Evolutionary conservation across 2,888 invertebrate species (phyloP).

Genomic region (Diadegma fenestrale): DNA sequence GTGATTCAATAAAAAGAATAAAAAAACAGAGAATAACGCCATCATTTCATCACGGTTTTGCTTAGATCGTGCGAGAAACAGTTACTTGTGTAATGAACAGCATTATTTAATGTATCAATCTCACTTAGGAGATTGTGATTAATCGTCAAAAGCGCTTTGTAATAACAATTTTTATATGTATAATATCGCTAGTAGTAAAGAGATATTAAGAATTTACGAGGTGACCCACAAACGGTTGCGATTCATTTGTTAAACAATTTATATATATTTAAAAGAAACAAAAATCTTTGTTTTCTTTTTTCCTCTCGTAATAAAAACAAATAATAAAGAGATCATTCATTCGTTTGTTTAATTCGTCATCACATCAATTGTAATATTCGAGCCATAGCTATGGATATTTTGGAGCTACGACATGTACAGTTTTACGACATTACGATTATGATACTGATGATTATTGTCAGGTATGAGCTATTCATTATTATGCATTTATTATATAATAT

Average conservation of each 20-base stretch:
- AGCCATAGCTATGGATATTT: slow-evolving; percentile 62
- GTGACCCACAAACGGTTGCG: slow-evolving; percentile 57
- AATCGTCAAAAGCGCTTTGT: slow-evolving; percentile 72
- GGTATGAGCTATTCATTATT: slow-evolving; percentile 75
- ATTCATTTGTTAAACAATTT: slow-evolving; percentile 70
- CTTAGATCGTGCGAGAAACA: slow-evolving; percentile 64
- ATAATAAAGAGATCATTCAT: slow-evolving; percentile 40
- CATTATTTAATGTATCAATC: slow-evolving; percentile 59
- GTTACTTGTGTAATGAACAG: slow-evolving; percentile 62
- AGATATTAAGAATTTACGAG: slow-evolving; percentile 54
- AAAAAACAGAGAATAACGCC: slow-evolving; percentile 32
- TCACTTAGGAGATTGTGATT: slow-evolving; percentile 63
- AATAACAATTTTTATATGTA: slow-evolving; percentile 74
- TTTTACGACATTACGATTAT: slow-evolving; percentile 73
- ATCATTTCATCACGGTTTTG: slow-evolving; percentile 60
- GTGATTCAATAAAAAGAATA: slow-evolving; percentile 66
- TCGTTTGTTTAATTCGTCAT: slow-evolving; percentile 61
- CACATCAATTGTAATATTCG: slow-evolving; percentile 54
- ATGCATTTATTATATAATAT: slow-evolving; percentile 78
- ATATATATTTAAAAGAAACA: slow-evolving; percentile 54
- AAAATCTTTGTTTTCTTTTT: slow-evolving; percentile 42
- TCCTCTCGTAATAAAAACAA: slow-evolving; percentile 52
- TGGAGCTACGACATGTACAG: slow-evolving; percentile 73
- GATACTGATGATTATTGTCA: slow-evolving; percentile 74
- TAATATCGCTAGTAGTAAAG: slow-evolving; percentile 71